Evolutionary conservation across 2,888 invertebrate genomes (phyloP).

Genomic region (Limnephilus auricula): DNA sequence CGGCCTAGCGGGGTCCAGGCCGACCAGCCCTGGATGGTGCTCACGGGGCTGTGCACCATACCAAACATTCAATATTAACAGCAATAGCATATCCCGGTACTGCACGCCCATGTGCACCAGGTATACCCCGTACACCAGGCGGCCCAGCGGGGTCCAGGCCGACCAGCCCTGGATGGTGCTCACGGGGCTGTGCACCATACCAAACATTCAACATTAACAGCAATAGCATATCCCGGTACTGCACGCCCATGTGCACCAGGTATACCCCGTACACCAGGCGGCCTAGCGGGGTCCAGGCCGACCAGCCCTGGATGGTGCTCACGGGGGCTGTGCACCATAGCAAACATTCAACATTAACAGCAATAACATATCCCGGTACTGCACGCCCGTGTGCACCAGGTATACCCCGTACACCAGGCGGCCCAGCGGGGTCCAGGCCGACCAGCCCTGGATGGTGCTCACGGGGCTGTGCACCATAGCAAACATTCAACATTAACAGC

Average conservation of each 20-base stretch:
- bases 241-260: slow-evolving; percentile 77
- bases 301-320: slow-evolving; percentile 76
- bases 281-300: slow-evolving; percentile 78
- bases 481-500: no score
- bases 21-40: slow-evolving; percentile 76
- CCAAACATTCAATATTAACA: no score
- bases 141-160: slow-evolving; percentile 79
- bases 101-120: slow-evolving; percentile 78
- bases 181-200: slow-evolving; percentile 70
- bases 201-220: no score
- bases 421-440: slow-evolving; percentile 78
- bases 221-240: slow-evolving; percentile 75
- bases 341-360: neutral
- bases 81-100: slow-evolving; percentile 73
- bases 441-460: slow-evolving; percentile 76
- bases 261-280: slow-evolving; percentile 80
- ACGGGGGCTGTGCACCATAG: slow-evolving; percentile 71
- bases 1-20: slow-evolving; percentile 79
- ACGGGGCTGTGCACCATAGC: slow-evolving; percentile 71
- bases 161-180: slow-evolving; percentile 76
- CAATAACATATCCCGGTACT: slow-evolving; percentile 75
- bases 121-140: slow-evolving; percentile 79
- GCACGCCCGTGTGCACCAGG: slow-evolving; percentile 77
- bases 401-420: slow-evolving; percentile 80
- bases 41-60: no score